These are phyloP conservation scores for Phytoseiulus persimilis DNA, from an alignment of 2,888 invertebrate genomes.

Conservation along the genomic window DNA sequence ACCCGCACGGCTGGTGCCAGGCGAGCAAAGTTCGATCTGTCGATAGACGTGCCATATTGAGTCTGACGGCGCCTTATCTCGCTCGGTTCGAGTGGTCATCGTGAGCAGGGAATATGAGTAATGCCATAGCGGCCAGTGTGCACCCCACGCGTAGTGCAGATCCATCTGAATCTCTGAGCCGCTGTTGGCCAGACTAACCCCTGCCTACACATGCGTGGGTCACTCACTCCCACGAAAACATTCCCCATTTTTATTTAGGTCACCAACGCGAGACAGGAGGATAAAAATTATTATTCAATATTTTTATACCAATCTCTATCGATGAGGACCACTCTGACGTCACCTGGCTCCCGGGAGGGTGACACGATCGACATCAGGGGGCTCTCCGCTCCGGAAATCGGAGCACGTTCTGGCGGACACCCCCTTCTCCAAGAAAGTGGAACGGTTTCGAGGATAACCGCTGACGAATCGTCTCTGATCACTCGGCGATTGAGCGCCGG, in stretches of 20 bases:
- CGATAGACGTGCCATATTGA: slow-evolving; percentile 5
- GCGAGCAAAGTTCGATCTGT: neutral
- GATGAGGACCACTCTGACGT: neutral
- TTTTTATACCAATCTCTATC: neutral
- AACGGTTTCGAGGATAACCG: too few relatives aligned
- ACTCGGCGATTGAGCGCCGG: neutral
- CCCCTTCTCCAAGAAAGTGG: too few relatives aligned
- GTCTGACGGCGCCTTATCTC: neutral
- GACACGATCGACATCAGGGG: neutral
- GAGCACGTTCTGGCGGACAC: too few relatives aligned
- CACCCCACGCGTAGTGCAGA: neutral
- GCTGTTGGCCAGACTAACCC: slow-evolving; percentile 8
- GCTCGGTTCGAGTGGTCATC: neutral
- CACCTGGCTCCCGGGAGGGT: neutral
- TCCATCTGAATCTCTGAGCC: neutral
- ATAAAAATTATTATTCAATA: neutral
- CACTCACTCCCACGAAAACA: slow-evolving; percentile 38
- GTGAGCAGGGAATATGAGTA: neutral
- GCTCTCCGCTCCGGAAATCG: too few relatives aligned
- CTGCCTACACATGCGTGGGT: slow-evolving; percentile 17
- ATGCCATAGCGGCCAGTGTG: neutral
- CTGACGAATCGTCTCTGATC: too few relatives aligned
- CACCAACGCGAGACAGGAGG: slow-evolving; percentile 19
- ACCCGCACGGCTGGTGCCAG: neutral
- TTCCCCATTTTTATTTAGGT: slow-evolving; percentile 38